phyloP scores from a whole-genome alignment of 2,113 vertebrate species.

The Emydocephalus ijimae region DNA sequence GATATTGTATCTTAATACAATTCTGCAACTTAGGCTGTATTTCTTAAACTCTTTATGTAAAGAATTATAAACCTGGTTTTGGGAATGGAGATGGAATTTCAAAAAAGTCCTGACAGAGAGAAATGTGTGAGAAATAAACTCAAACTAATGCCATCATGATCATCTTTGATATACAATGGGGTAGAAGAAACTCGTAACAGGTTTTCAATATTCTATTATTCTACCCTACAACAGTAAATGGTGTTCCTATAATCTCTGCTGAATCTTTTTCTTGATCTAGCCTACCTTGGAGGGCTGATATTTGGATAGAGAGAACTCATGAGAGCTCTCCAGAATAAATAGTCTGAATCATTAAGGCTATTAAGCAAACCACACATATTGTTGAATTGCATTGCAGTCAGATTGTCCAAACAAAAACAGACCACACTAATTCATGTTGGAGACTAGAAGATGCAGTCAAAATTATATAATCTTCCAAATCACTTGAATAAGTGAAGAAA shows the following conservation, averaged over 20 bases:
- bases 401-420: neutral
- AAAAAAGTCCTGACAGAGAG: neutral
- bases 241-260: neutral
- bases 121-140: neutral
- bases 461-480: conserved; percentile 33
- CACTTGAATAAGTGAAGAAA: conserved; percentile 40
- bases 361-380: neutral
- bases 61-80: neutral
- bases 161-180: neutral
- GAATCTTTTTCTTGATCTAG: neutral
- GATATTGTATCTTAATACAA: neutral
- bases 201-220: neutral
- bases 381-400: neutral
- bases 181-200: neutral
- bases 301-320: neutral
- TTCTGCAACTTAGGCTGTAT: neutral
- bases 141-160: neutral
- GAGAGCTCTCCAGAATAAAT: neutral
- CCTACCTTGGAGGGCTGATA: neutral
- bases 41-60: conserved; percentile 12
- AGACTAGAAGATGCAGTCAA: neutral
- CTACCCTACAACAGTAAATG: neutral
- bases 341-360: conserved; percentile 4
- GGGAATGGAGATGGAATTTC: neutral
- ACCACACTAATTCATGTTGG: conserved; percentile 11